Evolutionary conservation across 2,888 invertebrate species (phyloP).

Genomic region (Emmelina monodactyla): DNA sequence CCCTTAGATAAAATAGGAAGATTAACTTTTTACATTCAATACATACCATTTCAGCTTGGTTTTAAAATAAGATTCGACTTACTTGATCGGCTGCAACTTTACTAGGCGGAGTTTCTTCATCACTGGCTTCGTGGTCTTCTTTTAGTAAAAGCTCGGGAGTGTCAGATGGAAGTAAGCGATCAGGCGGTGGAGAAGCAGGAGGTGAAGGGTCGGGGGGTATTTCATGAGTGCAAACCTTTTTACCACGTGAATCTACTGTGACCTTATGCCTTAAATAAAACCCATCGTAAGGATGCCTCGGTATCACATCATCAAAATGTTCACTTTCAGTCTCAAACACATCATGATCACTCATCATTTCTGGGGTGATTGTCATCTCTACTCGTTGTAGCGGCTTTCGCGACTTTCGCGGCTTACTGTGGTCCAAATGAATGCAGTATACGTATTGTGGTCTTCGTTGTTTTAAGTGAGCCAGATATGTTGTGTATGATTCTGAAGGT

Average conservation of each 20-base stretch:
- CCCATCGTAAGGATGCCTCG: conserved; percentile 59
- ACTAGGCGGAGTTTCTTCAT: neutral
- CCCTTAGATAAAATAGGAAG: too few species aligned
- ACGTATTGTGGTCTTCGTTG: conserved; percentile 21
- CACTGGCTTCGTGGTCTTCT: neutral
- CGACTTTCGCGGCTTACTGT: conserved; percentile 20
- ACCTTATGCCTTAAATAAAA: conserved; percentile 50
- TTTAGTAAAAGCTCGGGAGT: neutral
- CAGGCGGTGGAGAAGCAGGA: conserved; percentile 24
- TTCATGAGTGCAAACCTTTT: conserved; percentile 52
- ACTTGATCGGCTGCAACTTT: neutral
- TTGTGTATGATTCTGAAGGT: conserved; percentile 2
- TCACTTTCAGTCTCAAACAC: conserved; percentile 37
- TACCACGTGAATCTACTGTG: conserved; percentile 43
- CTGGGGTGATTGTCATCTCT: conserved; percentile 2
- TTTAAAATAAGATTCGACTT: too few species aligned
- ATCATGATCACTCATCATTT: conserved; percentile 29
- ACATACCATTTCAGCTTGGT: too few species aligned
- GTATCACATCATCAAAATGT: conserved; percentile 34
- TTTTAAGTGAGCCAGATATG: conserved; percentile 1
- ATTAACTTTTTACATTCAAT: too few species aligned
- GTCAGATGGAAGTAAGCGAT: neutral
- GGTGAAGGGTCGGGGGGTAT: conserved; percentile 33
- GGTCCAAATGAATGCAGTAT: conserved; percentile 31
- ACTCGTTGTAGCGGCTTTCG: conserved; percentile 9